phyloP scores from a whole-genome alignment of 2,888 invertebrate species.

The Acronicta psi region DNA sequence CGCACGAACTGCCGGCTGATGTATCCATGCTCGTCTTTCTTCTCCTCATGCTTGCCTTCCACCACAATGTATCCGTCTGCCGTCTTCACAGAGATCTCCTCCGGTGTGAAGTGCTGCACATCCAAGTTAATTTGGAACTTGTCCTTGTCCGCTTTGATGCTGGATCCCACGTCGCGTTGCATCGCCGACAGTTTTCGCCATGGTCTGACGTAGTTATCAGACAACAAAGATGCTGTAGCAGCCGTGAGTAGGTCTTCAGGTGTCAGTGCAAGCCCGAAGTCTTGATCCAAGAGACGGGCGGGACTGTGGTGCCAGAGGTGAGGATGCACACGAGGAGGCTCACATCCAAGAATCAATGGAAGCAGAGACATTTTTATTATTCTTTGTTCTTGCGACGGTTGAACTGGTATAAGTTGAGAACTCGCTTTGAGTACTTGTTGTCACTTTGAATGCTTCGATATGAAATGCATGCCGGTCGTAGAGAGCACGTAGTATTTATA shows the following conservation, averaged over 20 bases:
- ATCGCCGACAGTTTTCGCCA: slow-evolving; percentile 70
- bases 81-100: slow-evolving; percentile 93
- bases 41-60: slow-evolving; percentile 94
- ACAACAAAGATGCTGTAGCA: slow-evolving; percentile 61
- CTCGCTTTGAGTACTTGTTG: slow-evolving; percentile 12
- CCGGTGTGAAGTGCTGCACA: slow-evolving; percentile 92
- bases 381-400: slow-evolving; percentile 19
- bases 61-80: slow-evolving; percentile 91
- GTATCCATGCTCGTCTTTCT: slow-evolving; percentile 91
- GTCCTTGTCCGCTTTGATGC: slow-evolving; percentile 85
- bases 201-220: slow-evolving; percentile 64
- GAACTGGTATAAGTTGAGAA: not conserved
- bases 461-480: slow-evolving; percentile 49
- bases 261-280: slow-evolving; percentile 70
- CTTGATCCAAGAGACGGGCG: slow-evolving; percentile 68
- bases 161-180: slow-evolving; percentile 80
- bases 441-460: slow-evolving; percentile 54
- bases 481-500: slow-evolving; percentile 61
- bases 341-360: slow-evolving; percentile 58
- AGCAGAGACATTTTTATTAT: slow-evolving; percentile 68
- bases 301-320: slow-evolving; percentile 59
- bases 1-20: slow-evolving; percentile 92
- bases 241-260: slow-evolving; percentile 68
- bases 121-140: slow-evolving; percentile 91
- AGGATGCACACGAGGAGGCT: not conserved